Base-by-base conservation (phyloP, 2,797 vertebrate species). In the Arremon brunneinucha region DNA sequence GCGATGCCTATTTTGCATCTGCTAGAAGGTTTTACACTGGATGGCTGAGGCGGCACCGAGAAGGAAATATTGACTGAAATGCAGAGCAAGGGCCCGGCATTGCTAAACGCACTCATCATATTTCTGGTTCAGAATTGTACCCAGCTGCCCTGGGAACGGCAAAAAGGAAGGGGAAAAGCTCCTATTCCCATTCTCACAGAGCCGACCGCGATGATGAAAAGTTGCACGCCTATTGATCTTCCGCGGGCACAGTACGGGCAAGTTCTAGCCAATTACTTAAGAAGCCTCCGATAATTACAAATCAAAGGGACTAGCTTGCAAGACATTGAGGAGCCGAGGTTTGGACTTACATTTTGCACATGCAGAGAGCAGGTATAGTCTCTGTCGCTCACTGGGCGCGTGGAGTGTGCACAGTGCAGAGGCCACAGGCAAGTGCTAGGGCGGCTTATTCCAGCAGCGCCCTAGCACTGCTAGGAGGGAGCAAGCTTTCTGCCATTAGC, bases 291-390 rank as follows among this genome's bases (percentile, higher is more conserved):
- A 18, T 76, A 83, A 92, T 86, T 70, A 60, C 63, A 70, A 94
- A 65, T 62, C 74, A 68, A 88, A 94, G 91, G 75, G 74, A 75
- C 72, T 52, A 90, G 91, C 62, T 57, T 32, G 83, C 79, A 76
- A 89, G 88, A 79, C 39, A 41, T 27, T 47, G 57, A 90, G 94
- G 92, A 95, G 72, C 64, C 87, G 90, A 94, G 82, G 62, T 91
- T 65, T 70, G 96, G 91, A 96, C 94, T 97, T 90, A 64, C 91
- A 72, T 88, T 90, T 71, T 57, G 62, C 88, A 70, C 83, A 76
- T 22, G 90, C 89, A 92, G 79, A 79, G 94, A 87, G 93, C 84
- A 89, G 95, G 94, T 83, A 87, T 92, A 90, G 86, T 49, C 68
- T 44, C 94, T 94, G 94, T 83, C 62, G 83, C 91, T 91, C 53